These are phyloP conservation scores for Dryas iulia DNA, from an alignment of 1,140 invertebrate genomes.

Conservation along the genomic window DNA sequence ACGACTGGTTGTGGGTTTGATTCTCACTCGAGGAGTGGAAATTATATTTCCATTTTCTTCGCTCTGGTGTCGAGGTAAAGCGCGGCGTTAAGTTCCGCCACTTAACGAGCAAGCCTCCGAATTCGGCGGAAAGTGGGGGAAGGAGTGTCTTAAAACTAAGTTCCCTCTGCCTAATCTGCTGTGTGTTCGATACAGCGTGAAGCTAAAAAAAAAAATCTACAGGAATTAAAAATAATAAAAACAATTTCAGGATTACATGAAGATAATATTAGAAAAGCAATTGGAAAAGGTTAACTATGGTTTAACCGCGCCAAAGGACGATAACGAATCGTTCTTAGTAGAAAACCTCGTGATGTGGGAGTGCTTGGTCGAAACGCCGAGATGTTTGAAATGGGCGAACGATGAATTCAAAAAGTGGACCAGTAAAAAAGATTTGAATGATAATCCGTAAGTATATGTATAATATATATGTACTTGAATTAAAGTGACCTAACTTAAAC, in stretches of 20 bases:
- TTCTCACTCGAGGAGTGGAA: too few relatives aligned
- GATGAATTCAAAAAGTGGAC: constrained; percentile 81
- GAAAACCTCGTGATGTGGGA: constrained; percentile 80
- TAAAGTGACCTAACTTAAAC: too few relatives aligned
- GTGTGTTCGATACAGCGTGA: neutral
- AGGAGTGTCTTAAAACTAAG: too few relatives aligned
- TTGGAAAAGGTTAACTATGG: constrained; percentile 58
- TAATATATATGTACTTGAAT: too few relatives aligned
- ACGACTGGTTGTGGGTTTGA: too few relatives aligned
- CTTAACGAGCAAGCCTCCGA: too few relatives aligned
- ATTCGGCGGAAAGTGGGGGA: too few relatives aligned
- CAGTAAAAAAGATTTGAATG: constrained; percentile 64
- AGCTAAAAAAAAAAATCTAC: neutral
- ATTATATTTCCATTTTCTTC: too few relatives aligned
- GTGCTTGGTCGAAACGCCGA: constrained; percentile 81
- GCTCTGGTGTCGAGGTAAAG: too few relatives aligned
- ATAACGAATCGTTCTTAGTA: constrained; percentile 75
- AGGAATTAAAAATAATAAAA: neutral
- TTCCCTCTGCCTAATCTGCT: too few relatives aligned
- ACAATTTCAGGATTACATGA: constrained; percentile 60
- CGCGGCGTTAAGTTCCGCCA: too few relatives aligned
- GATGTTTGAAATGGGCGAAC: constrained; percentile 81
- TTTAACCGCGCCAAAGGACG: constrained; percentile 53
- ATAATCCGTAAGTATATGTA: constrained; percentile 78
- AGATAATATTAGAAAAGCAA: constrained; percentile 53